phyloP scores from a whole-genome alignment of 2,888 invertebrate genomes.

The Eristalinus sepulchralis region DNA sequence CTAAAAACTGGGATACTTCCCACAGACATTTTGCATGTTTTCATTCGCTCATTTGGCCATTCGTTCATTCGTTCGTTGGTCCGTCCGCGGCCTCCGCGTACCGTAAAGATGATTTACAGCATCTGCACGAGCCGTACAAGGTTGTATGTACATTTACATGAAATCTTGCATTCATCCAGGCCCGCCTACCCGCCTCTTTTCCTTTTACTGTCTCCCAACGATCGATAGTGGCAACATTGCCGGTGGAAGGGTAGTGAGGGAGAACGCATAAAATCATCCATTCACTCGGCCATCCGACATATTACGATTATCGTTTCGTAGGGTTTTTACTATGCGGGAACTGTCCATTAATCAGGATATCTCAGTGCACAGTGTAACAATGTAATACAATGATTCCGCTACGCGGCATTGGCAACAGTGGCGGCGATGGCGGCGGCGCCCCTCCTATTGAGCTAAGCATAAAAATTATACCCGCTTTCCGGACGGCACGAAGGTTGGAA shows the following conservation, averaged over 20 bases:
- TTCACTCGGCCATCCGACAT: slow-evolving; percentile 17
- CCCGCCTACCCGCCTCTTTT: not conserved
- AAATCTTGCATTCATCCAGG: slow-evolving; percentile 4
- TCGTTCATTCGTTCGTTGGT: not conserved
- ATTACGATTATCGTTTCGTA: slow-evolving; percentile 40
- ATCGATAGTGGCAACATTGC: not conserved
- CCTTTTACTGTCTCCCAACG: not conserved
- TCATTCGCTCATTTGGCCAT: not conserved
- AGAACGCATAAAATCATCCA: slow-evolving; percentile 25
- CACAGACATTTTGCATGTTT: slow-evolving; percentile 30
- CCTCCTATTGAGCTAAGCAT: not conserved
- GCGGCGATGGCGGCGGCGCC: not conserved
- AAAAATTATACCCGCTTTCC: slow-evolving; percentile 19
- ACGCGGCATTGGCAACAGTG: not conserved
- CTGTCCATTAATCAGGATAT: slow-evolving; percentile 55
- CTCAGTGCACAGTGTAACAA: slow-evolving; percentile 25
- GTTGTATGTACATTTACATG: not conserved
- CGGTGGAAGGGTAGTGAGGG: not conserved
- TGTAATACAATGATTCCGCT: not conserved
- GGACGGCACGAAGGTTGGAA: not conserved
- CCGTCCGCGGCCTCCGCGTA: not conserved
- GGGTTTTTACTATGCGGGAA: slow-evolving; percentile 47
- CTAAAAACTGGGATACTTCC: slow-evolving; percentile 22
- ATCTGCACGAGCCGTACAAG: not conserved
- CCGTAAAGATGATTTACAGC: slow-evolving; percentile 20